Evolutionary conservation across 2,113 vertebrate genomes (phyloP), one percentile per base, ranked within the genome.

Genomic region (Salvelinus alpinus): DNA sequence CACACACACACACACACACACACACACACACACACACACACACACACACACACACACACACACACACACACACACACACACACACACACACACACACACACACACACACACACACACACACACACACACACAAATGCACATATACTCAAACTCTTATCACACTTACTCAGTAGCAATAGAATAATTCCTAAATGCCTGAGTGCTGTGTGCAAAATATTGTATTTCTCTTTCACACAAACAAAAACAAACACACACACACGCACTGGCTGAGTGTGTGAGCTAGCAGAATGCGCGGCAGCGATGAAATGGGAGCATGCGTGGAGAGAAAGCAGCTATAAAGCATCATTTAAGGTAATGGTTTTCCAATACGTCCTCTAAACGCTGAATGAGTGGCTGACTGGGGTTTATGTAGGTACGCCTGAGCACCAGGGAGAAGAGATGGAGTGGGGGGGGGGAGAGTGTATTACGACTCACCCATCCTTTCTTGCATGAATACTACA

Each of bases 271-370:
- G 20, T 16, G 11, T 29, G 9, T 57, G 64, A 22, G 59, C 59
- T 5, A n/a, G 59, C 59, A 76, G 16, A 44, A 77, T 13, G 65
- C 27, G 67, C 62, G 25, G 47, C 65, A 24, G 64, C 87, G 87
- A 90, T 90, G 90, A 88, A 88, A 90, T 80, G 78, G 80, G 76
- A 80, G 79, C 80, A 81, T 76, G 57, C 72, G 64, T 60, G 14
- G 83, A 87, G 82, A 87, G 78, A 57, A 72, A 71, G 78, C 72
- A 64, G 74, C 84, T 83, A 88, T 91, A 91, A 91, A 92, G 80
- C 80, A 88, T 91, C 89, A 92, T 89, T 86, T 89, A 83, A 62
- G 44, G 81, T 92, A 92, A 93, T 89, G 86, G 88, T 88, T 92
- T 92, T 92, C 87, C 89, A 84, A 92, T 92, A 91, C 86, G 86